Evolutionary conservation across 1,140 invertebrate genomes (phyloP), one percentile per base, ranked within the genome.

Genomic region (Nephila pilipes): DNA sequence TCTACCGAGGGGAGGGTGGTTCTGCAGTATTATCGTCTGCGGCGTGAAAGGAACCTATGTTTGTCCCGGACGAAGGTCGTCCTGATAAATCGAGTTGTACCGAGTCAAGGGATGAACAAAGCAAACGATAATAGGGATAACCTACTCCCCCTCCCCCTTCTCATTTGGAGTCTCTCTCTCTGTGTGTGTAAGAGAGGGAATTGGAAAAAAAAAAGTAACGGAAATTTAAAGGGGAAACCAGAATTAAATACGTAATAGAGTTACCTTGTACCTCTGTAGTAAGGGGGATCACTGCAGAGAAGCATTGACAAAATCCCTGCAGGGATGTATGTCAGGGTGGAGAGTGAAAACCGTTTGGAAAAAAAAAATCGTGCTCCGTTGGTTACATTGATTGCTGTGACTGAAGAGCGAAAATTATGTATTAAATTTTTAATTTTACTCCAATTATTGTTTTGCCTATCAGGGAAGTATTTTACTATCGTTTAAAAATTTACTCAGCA

Each of bases 1-100:
- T 14, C 25, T 2, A 63, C 6, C 1, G 69, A 32, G 14, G 65
- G 65, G 65, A 16, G 29, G 29, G 29, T 75, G 25, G 32, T 32
- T 8, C 69, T 36, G 32, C 69, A 75, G 69, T 36, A 22, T 46
- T 46, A 22, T 60, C 58, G 20, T 60, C 58, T 60, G 58, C 20
- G 58, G 46, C 46, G 38, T 46, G 46, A 46, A 46, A 46, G 46
- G 58, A 22, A 20, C 58, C 58, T 6, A 22, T 60, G 29, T 32
- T 75, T 32, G 69, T 75, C 69, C 29, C 25, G 25, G 29, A 29
- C 29, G 69, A 75, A 75, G 69, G 69, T 75, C 69, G 69, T 18
- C 69, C 69, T 75, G 69, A 75, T 75, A 75, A 75, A 75, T 75
- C 69, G 69, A 75, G 69, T 32, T 75, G 69, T 75, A 25, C 69